These are phyloP conservation scores for Adelges cooleyi DNA, from an alignment of 1,140 invertebrate genomes.

Conservation along the genomic window DNA sequence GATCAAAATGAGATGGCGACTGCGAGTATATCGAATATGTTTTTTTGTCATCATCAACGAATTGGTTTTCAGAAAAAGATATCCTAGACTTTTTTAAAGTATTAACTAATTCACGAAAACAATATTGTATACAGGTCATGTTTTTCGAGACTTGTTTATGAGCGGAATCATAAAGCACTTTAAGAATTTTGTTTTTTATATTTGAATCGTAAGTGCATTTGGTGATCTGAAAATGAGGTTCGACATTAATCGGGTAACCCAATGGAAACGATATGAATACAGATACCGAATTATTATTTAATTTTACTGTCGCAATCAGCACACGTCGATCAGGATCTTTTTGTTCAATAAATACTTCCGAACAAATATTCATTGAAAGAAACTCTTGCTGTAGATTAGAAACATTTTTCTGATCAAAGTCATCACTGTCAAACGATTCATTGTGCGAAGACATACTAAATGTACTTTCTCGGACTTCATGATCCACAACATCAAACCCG, in stretches of 20 bases:
- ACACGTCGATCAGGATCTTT: constrained; percentile 17
- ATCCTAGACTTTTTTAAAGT: constrained; percentile 46
- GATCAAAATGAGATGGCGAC: constrained; percentile 19
- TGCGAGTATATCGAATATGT: constrained; percentile 10
- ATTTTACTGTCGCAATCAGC: constrained; percentile 6
- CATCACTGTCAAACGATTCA: constrained; percentile 26
- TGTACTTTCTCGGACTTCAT: not conserved
- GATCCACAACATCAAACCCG: not conserved
- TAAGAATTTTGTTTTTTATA: constrained; percentile 29
- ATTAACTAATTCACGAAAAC: constrained; percentile 58
- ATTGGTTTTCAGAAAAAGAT: constrained; percentile 15
- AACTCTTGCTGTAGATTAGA: constrained; percentile 14
- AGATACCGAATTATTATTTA: constrained; percentile 6
- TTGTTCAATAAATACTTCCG: constrained; percentile 21
- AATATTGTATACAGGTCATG: constrained; percentile 65
- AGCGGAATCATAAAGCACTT: constrained; percentile 58
- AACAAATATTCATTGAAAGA: constrained; percentile 1
- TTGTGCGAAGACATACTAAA: constrained; percentile 4
- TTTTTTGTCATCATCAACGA: constrained; percentile 9
- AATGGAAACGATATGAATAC: constrained; percentile 4
- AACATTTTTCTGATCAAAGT: not conserved
- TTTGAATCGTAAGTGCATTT: constrained; percentile 11
- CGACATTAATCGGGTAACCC: not conserved
- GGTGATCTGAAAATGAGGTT: constrained; percentile 9
- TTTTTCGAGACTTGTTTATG: constrained; percentile 62